Percentiles rank a stretch among this genome's conserved stretches.
phyloP scores from a whole-genome alignment of 1,140 invertebrate species.

The Cataglyphis hispanica region DNA sequence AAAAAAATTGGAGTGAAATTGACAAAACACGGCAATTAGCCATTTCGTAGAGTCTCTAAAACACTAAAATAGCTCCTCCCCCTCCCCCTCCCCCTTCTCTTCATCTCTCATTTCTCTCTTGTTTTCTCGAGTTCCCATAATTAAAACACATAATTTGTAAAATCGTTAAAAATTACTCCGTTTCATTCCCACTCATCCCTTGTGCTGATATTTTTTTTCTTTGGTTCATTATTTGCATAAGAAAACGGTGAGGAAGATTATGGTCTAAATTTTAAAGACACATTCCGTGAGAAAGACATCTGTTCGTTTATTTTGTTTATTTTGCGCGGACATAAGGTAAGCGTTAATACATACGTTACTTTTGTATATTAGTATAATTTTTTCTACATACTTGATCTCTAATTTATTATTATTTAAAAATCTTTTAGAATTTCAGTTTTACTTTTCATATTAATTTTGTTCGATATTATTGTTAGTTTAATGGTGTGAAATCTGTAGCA shows the following conservation, averaged over 20 bases:
- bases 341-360: constrained; percentile 18
- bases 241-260: constrained; percentile 14
- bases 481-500: constrained; percentile 23
- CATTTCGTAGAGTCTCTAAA: constrained; percentile 66
- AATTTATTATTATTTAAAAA: background rate
- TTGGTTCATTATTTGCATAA: constrained; percentile 62
- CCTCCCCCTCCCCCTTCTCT: too few species aligned
- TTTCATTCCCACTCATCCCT: background rate
- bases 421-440: background rate
- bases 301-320: too few species aligned
- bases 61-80: constrained; percentile 53
- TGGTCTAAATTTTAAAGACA: constrained; percentile 55
- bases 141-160: constrained; percentile 68
- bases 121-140: constrained; percentile 61
- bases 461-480: constrained; percentile 24
- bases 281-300: constrained; percentile 45
- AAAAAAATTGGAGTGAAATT: constrained; percentile 73
- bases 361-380: background rate
- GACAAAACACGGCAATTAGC: constrained; percentile 69
- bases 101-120: background rate
- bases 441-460: background rate
- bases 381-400: background rate
- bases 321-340: constrained; percentile 57
- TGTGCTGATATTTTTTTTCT: constrained; percentile 60
- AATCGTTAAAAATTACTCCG: constrained; percentile 73